Percentiles rank a stretch among this genome's conserved stretches.
Conservation (phyloP, 2,888 invertebrate genomes). For the Ormyrus pomaceus region DNA sequence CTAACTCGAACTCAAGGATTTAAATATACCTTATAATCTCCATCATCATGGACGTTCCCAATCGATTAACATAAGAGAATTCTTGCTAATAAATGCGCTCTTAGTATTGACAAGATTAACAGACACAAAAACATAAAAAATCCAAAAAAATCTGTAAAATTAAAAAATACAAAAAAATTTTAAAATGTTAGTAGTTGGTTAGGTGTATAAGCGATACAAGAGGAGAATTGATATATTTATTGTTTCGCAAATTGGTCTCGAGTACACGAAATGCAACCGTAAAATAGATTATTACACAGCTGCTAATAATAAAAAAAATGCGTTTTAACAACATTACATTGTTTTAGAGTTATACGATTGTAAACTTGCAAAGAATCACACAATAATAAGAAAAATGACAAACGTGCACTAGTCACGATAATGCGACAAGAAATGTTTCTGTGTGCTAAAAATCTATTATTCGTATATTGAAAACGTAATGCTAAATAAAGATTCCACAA, state of each 20-base stretch:
- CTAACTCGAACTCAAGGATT: slow-evolving; percentile 20
- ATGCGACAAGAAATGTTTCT: slow-evolving; percentile 27
- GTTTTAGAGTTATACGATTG: slow-evolving; percentile 55
- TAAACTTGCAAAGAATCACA: slow-evolving; percentile 24
- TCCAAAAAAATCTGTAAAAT: slow-evolving; percentile 63
- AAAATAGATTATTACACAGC: slow-evolving; percentile 51
- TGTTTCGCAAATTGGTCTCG: slow-evolving; percentile 52
- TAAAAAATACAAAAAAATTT: slow-evolving; percentile 61
- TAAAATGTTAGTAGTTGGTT: slow-evolving; percentile 68
- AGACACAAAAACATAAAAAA: slow-evolving; percentile 63
- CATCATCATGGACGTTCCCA: slow-evolving; percentile 62
- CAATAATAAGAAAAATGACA: slow-evolving; percentile 16
- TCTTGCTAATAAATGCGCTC: slow-evolving; percentile 70
- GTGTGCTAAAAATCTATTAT: slow-evolving; percentile 67
- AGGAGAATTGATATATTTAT: slow-evolving; percentile 53
- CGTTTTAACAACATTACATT: slow-evolving; percentile 61
- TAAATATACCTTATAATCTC: slow-evolving; percentile 16
- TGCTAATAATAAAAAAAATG: slow-evolving; percentile 50
- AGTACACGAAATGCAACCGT: slow-evolving; percentile 48
- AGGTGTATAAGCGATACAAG: slow-evolving; percentile 61
- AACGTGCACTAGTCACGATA: slow-evolving; percentile 21
- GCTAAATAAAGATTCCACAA: slow-evolving; percentile 68
- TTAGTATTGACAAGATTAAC: slow-evolving; percentile 70
- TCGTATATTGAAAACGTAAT: slow-evolving; percentile 65
- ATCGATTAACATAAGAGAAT: slow-evolving; percentile 69